Evolutionary conservation across 2,888 invertebrate species (phyloP).

Genomic region (Myopa testacea): DNA sequence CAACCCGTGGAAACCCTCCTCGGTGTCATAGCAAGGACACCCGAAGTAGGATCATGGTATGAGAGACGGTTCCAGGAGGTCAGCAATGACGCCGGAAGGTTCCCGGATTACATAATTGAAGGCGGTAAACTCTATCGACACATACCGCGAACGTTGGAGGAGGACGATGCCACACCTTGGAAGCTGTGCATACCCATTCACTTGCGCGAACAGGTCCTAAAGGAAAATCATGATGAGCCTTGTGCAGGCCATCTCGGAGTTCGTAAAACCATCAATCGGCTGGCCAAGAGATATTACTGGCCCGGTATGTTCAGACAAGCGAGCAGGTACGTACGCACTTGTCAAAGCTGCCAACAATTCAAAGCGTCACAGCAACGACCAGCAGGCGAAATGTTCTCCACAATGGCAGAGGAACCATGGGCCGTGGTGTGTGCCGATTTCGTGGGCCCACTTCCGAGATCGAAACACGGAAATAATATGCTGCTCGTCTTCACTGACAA

Average conservation of each 20-base stretch:
- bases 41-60: background rate
- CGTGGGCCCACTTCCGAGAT: too few species aligned
- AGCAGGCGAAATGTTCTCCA: slow-evolving; percentile 15
- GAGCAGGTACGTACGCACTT: background rate
- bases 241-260: background rate
- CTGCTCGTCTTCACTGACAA: too few species aligned
- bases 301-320: background rate
- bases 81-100: background rate
- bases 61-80: background rate
- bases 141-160: too few species aligned
- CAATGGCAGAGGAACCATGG: too few species aligned
- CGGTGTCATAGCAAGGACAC: too few species aligned
- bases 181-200: slow-evolving; percentile 9
- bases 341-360: slow-evolving; percentile 19
- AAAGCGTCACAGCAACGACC: slow-evolving; percentile 23
- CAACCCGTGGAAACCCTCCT: background rate
- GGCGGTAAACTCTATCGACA: background rate
- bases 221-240: slow-evolving; percentile 23
- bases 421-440: background rate
- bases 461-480: too few species aligned
- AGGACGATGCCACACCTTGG: too few species aligned
- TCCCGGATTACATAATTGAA: background rate
- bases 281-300: slow-evolving; percentile 28
- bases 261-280: slow-evolving; percentile 10
- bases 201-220: slow-evolving; percentile 3